A percentile compares a stretch with the other conserved stretches of the same genome.
These are phyloP conservation scores for Macrotis lagotis DNA, from an alignment of 2,113 vertebrate genomes.

Conservation along the genomic window DNA sequence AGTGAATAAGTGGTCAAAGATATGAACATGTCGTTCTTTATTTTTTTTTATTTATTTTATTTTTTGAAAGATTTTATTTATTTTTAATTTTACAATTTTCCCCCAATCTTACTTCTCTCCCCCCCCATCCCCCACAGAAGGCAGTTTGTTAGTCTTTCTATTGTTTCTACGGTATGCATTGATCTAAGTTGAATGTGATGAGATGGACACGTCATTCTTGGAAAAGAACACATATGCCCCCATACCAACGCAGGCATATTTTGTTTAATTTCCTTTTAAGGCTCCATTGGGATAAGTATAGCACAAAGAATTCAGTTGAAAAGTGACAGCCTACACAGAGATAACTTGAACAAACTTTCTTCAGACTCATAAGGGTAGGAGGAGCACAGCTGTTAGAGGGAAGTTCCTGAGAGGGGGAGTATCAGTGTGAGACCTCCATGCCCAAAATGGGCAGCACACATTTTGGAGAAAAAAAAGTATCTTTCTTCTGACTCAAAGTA, in stretches of 20 bases:
- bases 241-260: background rate
- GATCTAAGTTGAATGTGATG: too few species aligned
- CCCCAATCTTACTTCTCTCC: too few species aligned
- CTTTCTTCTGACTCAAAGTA: background rate
- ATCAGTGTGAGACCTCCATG: background rate
- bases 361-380: background rate
- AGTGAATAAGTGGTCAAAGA: background rate
- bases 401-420: background rate
- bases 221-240: background rate
- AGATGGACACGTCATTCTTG: background rate
- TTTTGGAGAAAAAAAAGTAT: background rate
- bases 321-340: background rate
- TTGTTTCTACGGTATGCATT: too few species aligned
- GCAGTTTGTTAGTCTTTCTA: too few species aligned
- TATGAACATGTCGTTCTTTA: background rate
- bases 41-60: too few species aligned
- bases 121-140: too few species aligned
- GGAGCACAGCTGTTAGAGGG: background rate
- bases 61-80: too few species aligned
- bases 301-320: background rate
- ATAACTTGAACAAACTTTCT: background rate
- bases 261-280: background rate
- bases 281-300: background rate
- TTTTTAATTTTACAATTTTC: too few species aligned
- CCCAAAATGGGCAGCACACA: background rate